Evolutionary conservation across 1,140 invertebrate genomes (phyloP), one percentile per base, ranked within the genome.

Genomic region (Drosophila biarmipes): DNA sequence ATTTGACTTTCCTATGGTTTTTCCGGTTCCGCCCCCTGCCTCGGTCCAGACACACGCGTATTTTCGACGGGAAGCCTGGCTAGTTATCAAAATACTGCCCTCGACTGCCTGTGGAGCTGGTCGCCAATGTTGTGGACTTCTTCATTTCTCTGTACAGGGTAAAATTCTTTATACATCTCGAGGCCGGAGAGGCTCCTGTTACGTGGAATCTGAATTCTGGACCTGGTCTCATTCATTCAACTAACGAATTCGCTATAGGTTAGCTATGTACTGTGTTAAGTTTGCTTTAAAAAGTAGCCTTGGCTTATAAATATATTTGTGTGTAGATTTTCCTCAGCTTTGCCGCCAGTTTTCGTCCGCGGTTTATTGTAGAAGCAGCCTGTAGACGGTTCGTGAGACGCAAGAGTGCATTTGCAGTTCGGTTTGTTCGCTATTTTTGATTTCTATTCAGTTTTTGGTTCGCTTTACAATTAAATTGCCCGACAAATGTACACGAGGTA

Each of bases 281-380:
- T 68, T 56, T 63, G 48, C 57, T 42, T 68, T 34, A 55, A 55
- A 54, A 68, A 37, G 63, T 63, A 55, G 24, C 31, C 57, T 58
- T 55, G 37, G 53, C 63, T 78, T 74, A 61, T 78, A 78, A 64
- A 78, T 84, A 80, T 55, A 76, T 42, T 73, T 68, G 10, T 54
- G 24, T 56, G 14, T 53, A 40, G 48, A 58, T 59, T 27, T 53
- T 61, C 56, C 24, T 59, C 66, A 49, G 52, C 52, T 35, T 77
- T 78, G 21, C 42, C 31, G 48, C 56, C 48, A 52, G 31, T 24
- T 31, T 27, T 56, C 31, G 37, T 8, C 29, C 29, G 24, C 64
- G 52, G 34, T 56, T 82, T 86, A 89, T 87, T 89, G 76, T 84
- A 78, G 71, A 89, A 90, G 84, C 84, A 84, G 79, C 84, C 84